phyloP scores from a whole-genome alignment of 2,113 vertebrate species.

The Chlorodrepanis virens region DNA sequence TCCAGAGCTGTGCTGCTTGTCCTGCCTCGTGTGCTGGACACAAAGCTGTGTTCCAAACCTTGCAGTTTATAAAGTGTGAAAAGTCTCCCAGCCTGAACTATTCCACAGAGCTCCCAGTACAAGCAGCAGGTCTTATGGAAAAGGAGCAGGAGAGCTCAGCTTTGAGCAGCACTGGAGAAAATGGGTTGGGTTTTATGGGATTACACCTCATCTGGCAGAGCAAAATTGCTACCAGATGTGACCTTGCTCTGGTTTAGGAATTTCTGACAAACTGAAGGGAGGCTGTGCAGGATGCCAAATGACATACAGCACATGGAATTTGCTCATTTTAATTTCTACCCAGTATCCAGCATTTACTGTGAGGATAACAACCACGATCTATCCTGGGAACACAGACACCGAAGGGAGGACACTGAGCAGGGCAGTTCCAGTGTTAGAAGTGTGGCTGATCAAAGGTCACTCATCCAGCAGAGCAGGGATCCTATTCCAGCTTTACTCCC shows the following conservation, averaged over 20 bases:
- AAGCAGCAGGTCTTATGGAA: neutral
- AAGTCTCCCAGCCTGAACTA: neutral
- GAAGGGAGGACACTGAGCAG: neutral
- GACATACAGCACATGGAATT: slow-evolving; percentile 54
- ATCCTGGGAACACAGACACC: neutral
- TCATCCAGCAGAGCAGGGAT: neutral
- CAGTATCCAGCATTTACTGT: neutral
- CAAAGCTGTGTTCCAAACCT: neutral
- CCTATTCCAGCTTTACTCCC: neutral
- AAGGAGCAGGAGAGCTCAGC: neutral
- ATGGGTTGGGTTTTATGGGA: neutral
- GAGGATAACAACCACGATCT: neutral
- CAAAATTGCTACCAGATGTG: slow-evolving; percentile 62
- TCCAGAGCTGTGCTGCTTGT: neutral
- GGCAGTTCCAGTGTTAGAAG: neutral
- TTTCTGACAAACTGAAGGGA: slow-evolving; percentile 30
- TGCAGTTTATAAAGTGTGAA: slow-evolving; percentile 1
- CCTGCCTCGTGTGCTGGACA: neutral
- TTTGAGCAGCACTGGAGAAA: neutral
- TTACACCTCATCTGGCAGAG: slow-evolving; percentile 34
- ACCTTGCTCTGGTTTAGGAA: slow-evolving; percentile 37
- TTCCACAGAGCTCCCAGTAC: neutral
- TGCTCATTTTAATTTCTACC: neutral
- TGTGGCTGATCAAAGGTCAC: neutral
- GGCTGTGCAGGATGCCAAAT: slow-evolving; percentile 20